Base-by-base conservation (phyloP, 2,888 invertebrate species). In the Diarsia mendica region DNA sequence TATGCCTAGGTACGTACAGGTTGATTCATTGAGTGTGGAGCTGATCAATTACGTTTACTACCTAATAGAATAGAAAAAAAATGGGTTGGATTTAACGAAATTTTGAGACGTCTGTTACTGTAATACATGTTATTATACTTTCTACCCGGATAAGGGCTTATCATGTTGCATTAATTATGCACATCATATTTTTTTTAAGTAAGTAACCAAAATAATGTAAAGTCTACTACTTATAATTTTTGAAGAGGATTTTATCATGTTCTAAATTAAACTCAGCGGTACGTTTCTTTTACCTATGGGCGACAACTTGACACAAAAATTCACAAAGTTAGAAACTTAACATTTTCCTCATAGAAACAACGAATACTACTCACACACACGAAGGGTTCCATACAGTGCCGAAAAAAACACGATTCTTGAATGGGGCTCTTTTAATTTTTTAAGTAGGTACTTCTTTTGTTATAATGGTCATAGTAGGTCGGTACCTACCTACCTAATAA, bases 11-110 rank as follows among this genome's bases (percentile, higher is more conserved):
- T 75, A 67, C 33, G 28, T 33, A 51, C 74, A 60, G 60, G 53
- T 71, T 33, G 28, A 48, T 64, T 68, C 44, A 77, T 84, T 81
- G 51, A 77, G n/a, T 28, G 48, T 63, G n/a, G 28, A 61, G 8
- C 48, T 67, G 67, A 68, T 60, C 28, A 58, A 49, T 69, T 58
- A 55, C 63, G 70, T 68, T 70, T 68, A 76, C 67, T 68, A 69
- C 44, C 11, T 69, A 48, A 9, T 70, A 15, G 10, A 53, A 71
- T 67, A 71, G 6, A 60, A 48, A 53, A 39, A n/a, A 46, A 23
- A 67, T 49, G 11, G 20, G 44, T 66, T 49, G 53, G 44, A 66
- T n/a, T n/a, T 82, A 49, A 46, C 23, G 13, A 53, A 28, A 33
- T 8, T 46, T 20, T n/a, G 20, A 61, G 9, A 55, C 3, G 1